A percentile compares a stretch with the other conserved stretches of the same genome.
These are phyloP conservation scores for Elysia crispata DNA, from an alignment of 2,888 invertebrate species.

Conservation along the genomic window DNA sequence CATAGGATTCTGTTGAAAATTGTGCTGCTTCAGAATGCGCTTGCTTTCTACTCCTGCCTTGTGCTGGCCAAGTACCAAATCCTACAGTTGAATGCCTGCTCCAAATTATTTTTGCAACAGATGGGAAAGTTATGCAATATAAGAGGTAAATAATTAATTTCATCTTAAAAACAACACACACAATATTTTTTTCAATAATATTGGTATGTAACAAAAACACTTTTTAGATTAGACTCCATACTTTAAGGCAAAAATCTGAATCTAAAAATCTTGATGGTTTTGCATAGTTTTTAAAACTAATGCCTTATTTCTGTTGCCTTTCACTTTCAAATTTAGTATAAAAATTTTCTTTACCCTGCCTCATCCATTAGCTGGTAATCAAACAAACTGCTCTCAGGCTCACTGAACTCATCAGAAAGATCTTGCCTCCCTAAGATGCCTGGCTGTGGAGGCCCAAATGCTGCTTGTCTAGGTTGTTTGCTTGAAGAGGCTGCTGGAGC, in stretches of 20 bases:
- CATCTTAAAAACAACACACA: too few relatives aligned
- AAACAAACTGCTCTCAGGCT: conserved; percentile 73
- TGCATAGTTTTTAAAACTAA: too few relatives aligned
- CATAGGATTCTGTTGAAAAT: conserved; percentile 16
- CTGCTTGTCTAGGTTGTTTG: conserved; percentile 31
- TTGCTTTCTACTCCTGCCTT: conserved; percentile 47
- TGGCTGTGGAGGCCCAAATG: conserved; percentile 16
- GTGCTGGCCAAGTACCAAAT: conserved; percentile 59
- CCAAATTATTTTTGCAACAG: too few relatives aligned
- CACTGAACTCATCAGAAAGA: conserved; percentile 66
- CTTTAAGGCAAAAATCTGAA: too few relatives aligned
- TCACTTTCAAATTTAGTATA: too few relatives aligned
- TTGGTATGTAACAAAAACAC: too few relatives aligned
- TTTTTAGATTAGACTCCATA: too few relatives aligned
- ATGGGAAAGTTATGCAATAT: too few relatives aligned
- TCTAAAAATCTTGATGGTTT: too few relatives aligned
- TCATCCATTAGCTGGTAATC: conserved; percentile 73
- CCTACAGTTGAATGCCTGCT: conserved; percentile 66
- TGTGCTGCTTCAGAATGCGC: neutral
- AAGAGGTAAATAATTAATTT: too few relatives aligned
- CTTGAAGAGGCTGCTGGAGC: conserved; percentile 50
- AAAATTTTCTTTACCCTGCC: conserved; percentile 60
- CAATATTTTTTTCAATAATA: too few relatives aligned
- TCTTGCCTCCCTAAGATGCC: conserved; percentile 45
- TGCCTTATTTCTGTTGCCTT: too few relatives aligned